Evolutionary conservation across 1,140 invertebrate species (phyloP), one percentile per base, ranked within the genome.

Genomic region (Drosophila tropicalis): DNA sequence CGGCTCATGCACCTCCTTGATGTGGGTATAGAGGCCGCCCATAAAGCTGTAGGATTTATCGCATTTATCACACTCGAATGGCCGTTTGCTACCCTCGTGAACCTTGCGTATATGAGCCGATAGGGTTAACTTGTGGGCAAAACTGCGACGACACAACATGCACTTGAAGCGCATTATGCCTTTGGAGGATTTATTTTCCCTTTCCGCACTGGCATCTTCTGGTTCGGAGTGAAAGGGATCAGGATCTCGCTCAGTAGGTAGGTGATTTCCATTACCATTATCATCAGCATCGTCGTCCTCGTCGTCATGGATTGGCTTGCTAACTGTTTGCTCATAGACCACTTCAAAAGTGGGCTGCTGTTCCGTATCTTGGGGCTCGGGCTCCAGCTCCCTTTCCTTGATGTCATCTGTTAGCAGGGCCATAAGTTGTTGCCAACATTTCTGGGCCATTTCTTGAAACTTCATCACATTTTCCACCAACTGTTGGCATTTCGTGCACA

Each of bases 11-110:
- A 91, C 70, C 70, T 91, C 90, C 19, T 79, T 79, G 19, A 91
- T 91, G 63, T 91, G 90, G 2, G 90, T 91, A 22, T 90, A 91
- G 7, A 91, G 78, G 10, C 90, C 90, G 32, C 90, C 90, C 70
- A 91, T 79, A n/a, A 90, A 91, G 32, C 74, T 86, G 63, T 91
- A 91, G 1, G 83, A 61, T 62, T 91, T 91, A 25, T 90, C 90
- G 58, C 90, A 91, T n/a, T 83, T 74, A 41, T 85, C 79, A 55
- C 90, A 91, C 41, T 91, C 65, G 13, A 85, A 91, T 5, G 90
- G 86, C 0, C 86, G 72, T 54, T 89, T 90, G 36, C 54, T 75
- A 36, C 90, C 90, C 70, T 91, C 90, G 36, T 91, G 90, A 9
- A 91, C 86, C 41, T 86, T 89, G 29, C 90, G 90, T 22, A 90